Base-by-base conservation (phyloP, 2,888 invertebrate species). In the Noctua janthina region DNA sequence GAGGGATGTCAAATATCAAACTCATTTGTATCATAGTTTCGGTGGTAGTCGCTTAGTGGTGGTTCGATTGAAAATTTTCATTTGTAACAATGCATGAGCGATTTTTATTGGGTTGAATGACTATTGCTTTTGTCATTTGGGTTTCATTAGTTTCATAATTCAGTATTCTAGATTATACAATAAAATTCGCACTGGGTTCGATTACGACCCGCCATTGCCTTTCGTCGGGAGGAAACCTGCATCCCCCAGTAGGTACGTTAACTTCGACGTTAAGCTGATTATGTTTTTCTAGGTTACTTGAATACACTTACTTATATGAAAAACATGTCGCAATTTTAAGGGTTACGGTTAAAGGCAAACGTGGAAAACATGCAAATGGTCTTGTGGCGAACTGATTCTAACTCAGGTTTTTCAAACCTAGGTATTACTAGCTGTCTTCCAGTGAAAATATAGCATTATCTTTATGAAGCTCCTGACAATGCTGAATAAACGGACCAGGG, bases 11-110 rank as follows among this genome's bases (percentile, higher is more conserved):
- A 88, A 90, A 91, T 91, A 87, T 89, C 90, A 88, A 87, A 87
- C 88, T 92, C 91, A 91, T 92, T 90, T 90, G 90, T 89, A 90
- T 90, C 90, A 91, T 88, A 90, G 90, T 88, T 88, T 88, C 84
- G 76, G 87, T 83, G 77, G 88, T 86, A 20, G 79, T 82, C 80
- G 84, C 59, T 90, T 83, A 88, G 79, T 82, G 79, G 81, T 89
- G 80, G 86, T 91, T 83, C 70, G 73, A 81, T 88, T 83, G 56
- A 71, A 88, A 75, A 76, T 79, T 56, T 80, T 84, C 79, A 87
- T 84, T 84, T 87, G 75, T 84, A 68, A 75, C 49, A 74, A 79
- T 81, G 51, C 79, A 67, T 76, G 70, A 82, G 68, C 78, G 54
- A 59, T 77, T 76, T 35, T 66, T 71, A 72, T 62, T 23, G 51